A percentile compares a stretch with the other conserved stretches of the same genome.
Conservation (phyloP, 2,113 vertebrate genomes). For the Stegastes partitus region DNA sequence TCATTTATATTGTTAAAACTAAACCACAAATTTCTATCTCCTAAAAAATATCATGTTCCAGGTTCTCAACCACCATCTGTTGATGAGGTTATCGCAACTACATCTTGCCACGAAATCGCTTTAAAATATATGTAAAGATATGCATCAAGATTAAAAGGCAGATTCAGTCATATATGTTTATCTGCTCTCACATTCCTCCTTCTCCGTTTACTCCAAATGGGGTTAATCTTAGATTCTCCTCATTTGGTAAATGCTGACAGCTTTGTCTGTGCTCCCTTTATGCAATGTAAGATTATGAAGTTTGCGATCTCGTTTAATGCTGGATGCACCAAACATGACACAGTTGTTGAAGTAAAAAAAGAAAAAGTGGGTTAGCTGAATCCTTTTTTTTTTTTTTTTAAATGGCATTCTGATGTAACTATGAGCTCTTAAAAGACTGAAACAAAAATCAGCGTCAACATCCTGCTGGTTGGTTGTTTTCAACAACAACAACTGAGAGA, state of each 20-base stretch:
- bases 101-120: not conserved
- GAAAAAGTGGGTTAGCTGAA: constrained; percentile 33
- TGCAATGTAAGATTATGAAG: constrained; percentile 27
- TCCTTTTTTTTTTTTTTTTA: not conserved
- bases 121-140: not conserved
- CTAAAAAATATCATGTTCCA: not conserved
- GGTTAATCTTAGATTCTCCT: constrained; percentile 70
- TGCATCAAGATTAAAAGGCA: constrained; percentile 8
- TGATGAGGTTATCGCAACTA: not conserved
- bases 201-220: constrained; percentile 40
- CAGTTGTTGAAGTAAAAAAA: constrained; percentile 25
- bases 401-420: constrained; percentile 34
- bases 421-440: constrained; percentile 21
- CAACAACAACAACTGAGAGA: not conserved
- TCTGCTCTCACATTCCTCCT: not conserved
- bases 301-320: constrained; percentile 38
- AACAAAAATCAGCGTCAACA: constrained; percentile 16
- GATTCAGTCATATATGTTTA: not conserved
- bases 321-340: constrained; percentile 22
- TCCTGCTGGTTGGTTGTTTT: constrained; percentile 30
- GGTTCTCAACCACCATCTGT: not conserved
- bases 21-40: no score
- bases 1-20: no score
- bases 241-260: constrained; percentile 33
- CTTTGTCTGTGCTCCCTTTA: constrained; percentile 35